Evolutionary conservation across 2,888 invertebrate species (phyloP).

Genomic region (Germaria angustata): DNA sequence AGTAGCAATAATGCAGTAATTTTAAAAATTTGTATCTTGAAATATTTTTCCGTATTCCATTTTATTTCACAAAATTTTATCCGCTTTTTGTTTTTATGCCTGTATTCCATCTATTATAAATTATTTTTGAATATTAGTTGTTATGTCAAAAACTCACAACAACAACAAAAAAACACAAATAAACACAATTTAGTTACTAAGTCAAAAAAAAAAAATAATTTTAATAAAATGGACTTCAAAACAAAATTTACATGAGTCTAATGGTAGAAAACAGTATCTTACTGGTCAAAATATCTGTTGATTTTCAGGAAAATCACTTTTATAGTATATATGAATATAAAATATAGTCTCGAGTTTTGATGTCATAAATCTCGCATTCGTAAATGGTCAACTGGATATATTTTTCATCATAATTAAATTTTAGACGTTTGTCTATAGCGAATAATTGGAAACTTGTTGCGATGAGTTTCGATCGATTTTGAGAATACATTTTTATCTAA

Average conservation of each 20-base stretch:
- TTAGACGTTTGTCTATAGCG: no score
- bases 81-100: conserved; percentile 19
- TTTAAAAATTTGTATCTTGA: conserved; percentile 47
- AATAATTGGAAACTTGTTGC: no score
- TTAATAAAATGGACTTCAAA: conserved; percentile 39
- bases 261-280: no score
- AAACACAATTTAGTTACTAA: conserved; percentile 60
- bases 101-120: conserved; percentile 16
- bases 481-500: no score
- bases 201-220: conserved; percentile 31
- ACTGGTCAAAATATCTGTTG: no score
- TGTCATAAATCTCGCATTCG: no score
- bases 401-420: no score
- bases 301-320: no score
- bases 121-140: conserved; percentile 27
- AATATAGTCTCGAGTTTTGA: no score
- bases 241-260: conserved; percentile 69
- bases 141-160: background rate
- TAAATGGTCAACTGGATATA: no score
- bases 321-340: no score
- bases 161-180: conserved; percentile 15
- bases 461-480: no score
- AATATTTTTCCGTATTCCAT: conserved; percentile 8
- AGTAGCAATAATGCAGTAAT: conserved; percentile 51
- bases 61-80: conserved; percentile 26